Evolutionary conservation across 2,113 vertebrate genomes (phyloP).

Genomic region (Morone chrysops): DNA sequence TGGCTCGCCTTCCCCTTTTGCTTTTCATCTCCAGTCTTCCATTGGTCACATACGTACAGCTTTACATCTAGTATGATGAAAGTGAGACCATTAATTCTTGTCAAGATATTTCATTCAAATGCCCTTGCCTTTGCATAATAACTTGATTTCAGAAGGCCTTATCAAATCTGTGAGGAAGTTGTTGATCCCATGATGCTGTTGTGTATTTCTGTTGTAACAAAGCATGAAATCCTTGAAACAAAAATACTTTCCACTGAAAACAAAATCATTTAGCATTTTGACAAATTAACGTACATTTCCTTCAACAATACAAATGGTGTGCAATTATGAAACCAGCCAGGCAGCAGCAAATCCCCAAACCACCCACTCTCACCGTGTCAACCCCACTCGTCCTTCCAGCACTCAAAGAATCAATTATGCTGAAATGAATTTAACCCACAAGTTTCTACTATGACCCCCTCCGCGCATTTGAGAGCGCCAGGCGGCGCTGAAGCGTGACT

Average conservation of each 20-base stretch:
- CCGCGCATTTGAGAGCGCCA: slow-evolving; percentile 51
- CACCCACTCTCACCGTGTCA: slow-evolving; percentile 54
- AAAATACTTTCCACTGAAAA: neutral
- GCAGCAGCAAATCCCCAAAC: neutral
- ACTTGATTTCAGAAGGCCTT: slow-evolving; percentile 7
- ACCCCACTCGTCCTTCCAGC: slow-evolving; percentile 54
- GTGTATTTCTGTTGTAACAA: neutral
- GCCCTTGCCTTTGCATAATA: slow-evolving; percentile 3
- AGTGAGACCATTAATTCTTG: slow-evolving; percentile 56
- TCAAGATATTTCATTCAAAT: slow-evolving; percentile 50
- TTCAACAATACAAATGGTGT: slow-evolving; percentile 35
- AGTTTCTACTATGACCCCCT: slow-evolving; percentile 63
- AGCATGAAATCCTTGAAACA: neutral
- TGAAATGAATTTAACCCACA: slow-evolving; percentile 78
- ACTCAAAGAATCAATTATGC: slow-evolving; percentile 80
- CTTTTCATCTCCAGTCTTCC: slow-evolving; percentile 46
- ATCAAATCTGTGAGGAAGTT: slow-evolving; percentile 5
- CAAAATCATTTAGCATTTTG: neutral
- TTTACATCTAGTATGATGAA: slow-evolving; percentile 43
- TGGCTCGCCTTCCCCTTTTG: slow-evolving; percentile 47
- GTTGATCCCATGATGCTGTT: neutral
- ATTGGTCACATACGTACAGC: slow-evolving; percentile 42
- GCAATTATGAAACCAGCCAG: slow-evolving; percentile 32
- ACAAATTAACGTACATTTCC: slow-evolving; percentile 12
- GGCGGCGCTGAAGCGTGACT: slow-evolving; percentile 73